These are phyloP conservation scores for Ivindomyrus marchei DNA, from an alignment of 2,113 vertebrate species.

Conservation along the genomic window DNA sequence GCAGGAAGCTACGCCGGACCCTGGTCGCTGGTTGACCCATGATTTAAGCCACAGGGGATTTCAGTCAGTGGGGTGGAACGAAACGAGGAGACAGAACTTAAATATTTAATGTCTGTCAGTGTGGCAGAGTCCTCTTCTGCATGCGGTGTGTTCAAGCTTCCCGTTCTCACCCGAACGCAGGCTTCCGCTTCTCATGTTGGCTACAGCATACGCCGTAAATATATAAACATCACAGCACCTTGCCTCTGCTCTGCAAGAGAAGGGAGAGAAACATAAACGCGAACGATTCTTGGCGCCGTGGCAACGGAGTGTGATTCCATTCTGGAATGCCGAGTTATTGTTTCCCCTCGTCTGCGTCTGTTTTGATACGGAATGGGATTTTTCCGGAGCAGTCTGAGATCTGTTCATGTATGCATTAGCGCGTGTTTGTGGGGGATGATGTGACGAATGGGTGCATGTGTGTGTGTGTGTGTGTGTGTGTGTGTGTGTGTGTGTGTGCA, in stretches of 20 bases:
- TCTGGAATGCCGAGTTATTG: background rate
- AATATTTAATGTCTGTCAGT: conserved; percentile 21
- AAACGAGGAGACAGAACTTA: conserved; percentile 12
- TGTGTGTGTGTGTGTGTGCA: background rate
- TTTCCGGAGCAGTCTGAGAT: background rate
- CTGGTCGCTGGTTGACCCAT: background rate
- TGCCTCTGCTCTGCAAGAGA: background rate
- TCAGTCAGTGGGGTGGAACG: conserved; percentile 12
- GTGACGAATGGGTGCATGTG: background rate
- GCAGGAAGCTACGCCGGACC: background rate
- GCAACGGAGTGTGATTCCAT: too few relatives aligned
- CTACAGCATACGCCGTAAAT: background rate
- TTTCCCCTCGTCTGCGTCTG: background rate
- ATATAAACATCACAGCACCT: background rate
- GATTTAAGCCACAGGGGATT: background rate
- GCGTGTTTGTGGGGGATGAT: background rate
- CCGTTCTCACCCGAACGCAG: background rate
- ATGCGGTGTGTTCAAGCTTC: background rate
- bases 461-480: background rate
- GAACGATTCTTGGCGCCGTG: background rate
- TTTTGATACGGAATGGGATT: background rate
- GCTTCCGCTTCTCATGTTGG: background rate
- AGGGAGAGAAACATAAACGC: background rate
- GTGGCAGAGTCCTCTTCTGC: background rate
- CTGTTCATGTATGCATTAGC: background rate